Evolutionary conservation across 2,797 vertebrate genomes (phyloP).

Genomic region (Enteromius viviparus): DNA sequence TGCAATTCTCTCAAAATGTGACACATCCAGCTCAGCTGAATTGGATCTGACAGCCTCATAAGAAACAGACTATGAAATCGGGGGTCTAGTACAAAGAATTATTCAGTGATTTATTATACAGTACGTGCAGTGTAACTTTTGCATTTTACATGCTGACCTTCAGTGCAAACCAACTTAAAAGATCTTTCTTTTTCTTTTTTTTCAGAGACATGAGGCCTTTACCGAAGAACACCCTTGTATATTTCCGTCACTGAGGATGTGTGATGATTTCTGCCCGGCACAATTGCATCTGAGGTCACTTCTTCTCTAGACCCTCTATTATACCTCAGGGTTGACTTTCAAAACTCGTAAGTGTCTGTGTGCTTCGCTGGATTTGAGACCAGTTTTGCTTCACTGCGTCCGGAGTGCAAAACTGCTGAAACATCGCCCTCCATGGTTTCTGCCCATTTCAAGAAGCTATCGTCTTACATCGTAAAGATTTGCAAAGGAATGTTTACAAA

Average conservation of each 20-base stretch:
- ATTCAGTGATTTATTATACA: slow-evolving; percentile 1
- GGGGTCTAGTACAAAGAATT: not conserved
- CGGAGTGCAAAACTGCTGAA: slow-evolving; percentile 71
- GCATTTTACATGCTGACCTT: slow-evolving; percentile 55
- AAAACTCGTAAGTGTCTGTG: slow-evolving; percentile 63
- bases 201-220: slow-evolving; percentile 69
- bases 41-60: not conserved
- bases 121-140: slow-evolving; percentile 2
- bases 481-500: slow-evolving; percentile 99
- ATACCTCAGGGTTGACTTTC: slow-evolving; percentile 61
- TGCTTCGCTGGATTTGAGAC: slow-evolving; percentile 64
- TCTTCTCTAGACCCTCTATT: slow-evolving; percentile 46
- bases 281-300: slow-evolving; percentile 60
- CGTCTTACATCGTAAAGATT: slow-evolving; percentile 92
- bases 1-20: slow-evolving; percentile 10
- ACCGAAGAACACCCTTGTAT: slow-evolving; percentile 70
- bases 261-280: slow-evolving; percentile 62
- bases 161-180: not conserved
- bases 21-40: not conserved
- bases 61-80: not conserved
- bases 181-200: slow-evolving; percentile 57
- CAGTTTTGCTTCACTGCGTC: slow-evolving; percentile 65
- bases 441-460: slow-evolving; percentile 90
- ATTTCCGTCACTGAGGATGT: slow-evolving; percentile 65
- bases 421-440: slow-evolving; percentile 93